Base-by-base conservation (phyloP, 2,113 vertebrate species). In the Bucco capensis region DNA sequence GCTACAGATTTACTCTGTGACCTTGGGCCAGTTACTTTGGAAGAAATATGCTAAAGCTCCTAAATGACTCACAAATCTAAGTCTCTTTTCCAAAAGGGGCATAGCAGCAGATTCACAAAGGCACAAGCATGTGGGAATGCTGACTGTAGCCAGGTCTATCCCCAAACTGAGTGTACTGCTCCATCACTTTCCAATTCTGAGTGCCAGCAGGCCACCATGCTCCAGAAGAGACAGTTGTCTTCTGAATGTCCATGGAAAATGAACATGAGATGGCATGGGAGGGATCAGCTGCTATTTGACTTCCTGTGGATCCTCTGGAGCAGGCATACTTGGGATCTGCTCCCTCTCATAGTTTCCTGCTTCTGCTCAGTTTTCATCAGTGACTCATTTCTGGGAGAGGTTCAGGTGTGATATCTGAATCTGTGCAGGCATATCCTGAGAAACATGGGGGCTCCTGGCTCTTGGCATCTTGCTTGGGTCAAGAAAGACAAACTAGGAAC, bases 1-100 rank as follows among this genome's bases (percentile, higher is more conserved):
- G 77, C 76, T 93, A 57, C 67, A 93, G 86, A 93, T 92, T 95
- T 96, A 92, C 95, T 93, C 53, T 87, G 86, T 3, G 86, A 95
- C 89, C 91, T 83, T 33, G 2, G 86, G 83, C 89, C 83, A 85
- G 77, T 92, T 94, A 74, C 88, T 90, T 49, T 80, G 88, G 86
- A 78, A 92, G 81, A 87, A 92, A 76, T 35, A 76, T 40, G 60
- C 78, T 94, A 73, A 95, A 95, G 64, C 44, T 87, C 81, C 91
- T 74, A 83, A 88, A 92, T 40, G 42, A 84, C 73, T 94, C 89
- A 88, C 6, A 28, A 78, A 86, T 75, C 19, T 2, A 5, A 86
- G 72, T 58, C 35, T 16, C 38, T 74, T 82, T 83, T 91, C 72
- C 89, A 89, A 86, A 92, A 94, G 8, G 28, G 24, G 11, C n/a